Evolutionary conservation across 2,113 vertebrate species (phyloP).

Genomic region (Corythornis cristatus): DNA sequence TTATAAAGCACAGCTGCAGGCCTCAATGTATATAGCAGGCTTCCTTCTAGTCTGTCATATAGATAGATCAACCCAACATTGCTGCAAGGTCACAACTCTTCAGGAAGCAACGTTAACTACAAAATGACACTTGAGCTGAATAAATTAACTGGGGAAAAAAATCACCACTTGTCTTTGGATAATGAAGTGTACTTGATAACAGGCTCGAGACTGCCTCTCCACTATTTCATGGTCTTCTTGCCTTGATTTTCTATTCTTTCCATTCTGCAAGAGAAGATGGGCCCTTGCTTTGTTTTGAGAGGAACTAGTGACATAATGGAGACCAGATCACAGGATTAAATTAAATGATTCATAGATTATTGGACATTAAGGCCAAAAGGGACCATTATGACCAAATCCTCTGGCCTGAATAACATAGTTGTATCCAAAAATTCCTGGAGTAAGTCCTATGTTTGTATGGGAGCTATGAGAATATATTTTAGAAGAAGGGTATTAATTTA

Average conservation of each 20-base stretch:
- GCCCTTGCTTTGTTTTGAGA: neutral
- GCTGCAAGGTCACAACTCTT: neutral
- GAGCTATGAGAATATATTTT: neutral
- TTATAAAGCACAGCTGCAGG: neutral
- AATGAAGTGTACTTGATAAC: neutral
- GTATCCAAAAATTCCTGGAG: neutral
- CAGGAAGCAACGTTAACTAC: neutral
- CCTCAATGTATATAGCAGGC: neutral
- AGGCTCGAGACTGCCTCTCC: neutral
- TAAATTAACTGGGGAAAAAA: neutral
- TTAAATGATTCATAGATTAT: neutral
- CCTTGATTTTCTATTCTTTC: neutral
- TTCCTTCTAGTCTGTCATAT: neutral
- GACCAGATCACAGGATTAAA: neutral
- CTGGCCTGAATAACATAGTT: neutral
- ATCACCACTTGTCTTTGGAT: neutral
- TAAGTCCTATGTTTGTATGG: neutral
- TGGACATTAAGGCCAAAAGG: neutral
- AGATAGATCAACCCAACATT: neutral
- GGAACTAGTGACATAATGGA: neutral
- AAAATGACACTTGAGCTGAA: neutral
- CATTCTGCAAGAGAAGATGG: neutral
- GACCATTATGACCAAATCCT: neutral
- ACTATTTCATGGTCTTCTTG: neutral
- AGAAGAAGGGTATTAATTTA: neutral